Evolutionary conservation across 1,140 invertebrate genomes (phyloP).

Genomic region (Drosophila ercepeae): DNA sequence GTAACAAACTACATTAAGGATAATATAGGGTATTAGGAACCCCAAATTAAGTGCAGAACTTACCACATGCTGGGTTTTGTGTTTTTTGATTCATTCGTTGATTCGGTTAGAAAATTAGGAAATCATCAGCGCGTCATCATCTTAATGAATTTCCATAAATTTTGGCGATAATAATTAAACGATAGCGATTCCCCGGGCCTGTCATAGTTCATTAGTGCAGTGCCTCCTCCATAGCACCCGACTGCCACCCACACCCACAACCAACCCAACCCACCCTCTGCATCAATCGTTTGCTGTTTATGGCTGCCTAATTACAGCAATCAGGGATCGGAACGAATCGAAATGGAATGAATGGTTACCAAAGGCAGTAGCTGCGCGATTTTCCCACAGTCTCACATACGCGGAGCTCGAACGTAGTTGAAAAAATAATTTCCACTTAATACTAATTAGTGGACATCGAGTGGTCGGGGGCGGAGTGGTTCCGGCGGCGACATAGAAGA

Average conservation of each 20-base stretch:
- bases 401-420: slow-evolving; percentile 52
- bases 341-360: slow-evolving; percentile 39
- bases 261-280: slow-evolving; percentile 10
- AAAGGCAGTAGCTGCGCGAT: slow-evolving; percentile 12
- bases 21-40: too few species aligned
- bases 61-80: background rate
- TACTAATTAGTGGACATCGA: slow-evolving; percentile 71
- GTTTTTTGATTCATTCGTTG: slow-evolving; percentile 17
- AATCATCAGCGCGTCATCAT: slow-evolving; percentile 52
- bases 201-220: slow-evolving; percentile 63
- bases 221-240: background rate
- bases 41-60: background rate
- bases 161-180: slow-evolving; percentile 74
- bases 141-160: slow-evolving; percentile 78
- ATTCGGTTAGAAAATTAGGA: slow-evolving; percentile 39
- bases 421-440: slow-evolving; percentile 80
- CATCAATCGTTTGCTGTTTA: slow-evolving; percentile 45
- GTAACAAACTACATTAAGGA: too few species aligned
- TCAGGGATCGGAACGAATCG: slow-evolving; percentile 37
- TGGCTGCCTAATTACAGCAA: slow-evolving; percentile 65
- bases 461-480: slow-evolving; percentile 6
- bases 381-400: slow-evolving; percentile 58
- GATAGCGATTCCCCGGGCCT: slow-evolving; percentile 50
- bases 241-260: background rate
- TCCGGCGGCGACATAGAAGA: slow-evolving; percentile 3